Percentiles rank a stretch among this genome's conserved stretches.
Conservation (phyloP, 2,888 invertebrate genomes). For the Falcaria lacertinaria region DNA sequence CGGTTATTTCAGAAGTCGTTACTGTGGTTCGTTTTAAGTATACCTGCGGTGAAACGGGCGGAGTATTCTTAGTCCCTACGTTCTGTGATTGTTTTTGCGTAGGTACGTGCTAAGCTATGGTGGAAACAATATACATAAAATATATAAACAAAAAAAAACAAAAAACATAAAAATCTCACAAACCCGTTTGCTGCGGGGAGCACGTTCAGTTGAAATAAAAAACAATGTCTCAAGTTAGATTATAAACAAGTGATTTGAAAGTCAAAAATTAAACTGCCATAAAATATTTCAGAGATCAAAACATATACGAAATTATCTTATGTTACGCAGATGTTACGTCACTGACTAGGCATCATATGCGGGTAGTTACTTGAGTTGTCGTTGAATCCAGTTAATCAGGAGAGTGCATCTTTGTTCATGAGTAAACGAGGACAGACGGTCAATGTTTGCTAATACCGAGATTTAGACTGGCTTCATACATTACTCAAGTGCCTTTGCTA, state of each 20-base stretch:
- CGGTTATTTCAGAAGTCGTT: constrained; percentile 1
- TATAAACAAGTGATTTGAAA: no score
- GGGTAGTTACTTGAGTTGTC: neutral
- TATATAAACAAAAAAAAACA: no score
- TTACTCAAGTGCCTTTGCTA: neutral
- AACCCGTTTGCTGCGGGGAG: no score
- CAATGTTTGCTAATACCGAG: neutral
- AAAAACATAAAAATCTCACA: no score
- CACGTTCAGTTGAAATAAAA: no score
- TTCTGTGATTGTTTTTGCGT: neutral
- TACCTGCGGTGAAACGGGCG: neutral
- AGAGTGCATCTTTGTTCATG: neutral
- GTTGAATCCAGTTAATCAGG: neutral
- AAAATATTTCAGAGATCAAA: no score
- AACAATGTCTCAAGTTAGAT: no score
- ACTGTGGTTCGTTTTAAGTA: neutral
- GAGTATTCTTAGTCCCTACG: neutral
- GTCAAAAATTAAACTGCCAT: no score
- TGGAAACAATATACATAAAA: no score
- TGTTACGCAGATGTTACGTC: no score
- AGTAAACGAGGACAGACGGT: neutral
- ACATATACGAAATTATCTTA: no score
- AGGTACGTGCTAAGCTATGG: neutral
- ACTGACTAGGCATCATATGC: no score
- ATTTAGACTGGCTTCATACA: neutral